Conservation (phyloP, 2,113 vertebrate species). For the Acrocephalus kingi region DNA sequence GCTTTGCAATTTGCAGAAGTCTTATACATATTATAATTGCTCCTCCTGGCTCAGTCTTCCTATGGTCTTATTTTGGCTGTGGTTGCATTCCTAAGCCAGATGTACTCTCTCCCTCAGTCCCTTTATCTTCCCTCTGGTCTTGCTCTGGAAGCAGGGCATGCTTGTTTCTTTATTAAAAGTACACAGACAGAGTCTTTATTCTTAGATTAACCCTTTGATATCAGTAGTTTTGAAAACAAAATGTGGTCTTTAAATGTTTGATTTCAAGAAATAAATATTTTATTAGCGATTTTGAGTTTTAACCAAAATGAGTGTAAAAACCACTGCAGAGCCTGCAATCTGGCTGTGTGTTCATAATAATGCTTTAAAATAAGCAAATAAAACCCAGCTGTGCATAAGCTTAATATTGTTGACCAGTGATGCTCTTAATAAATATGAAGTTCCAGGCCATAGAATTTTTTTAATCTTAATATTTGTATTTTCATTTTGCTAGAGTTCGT, state of each 20-base stretch:
- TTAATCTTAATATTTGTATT: background rate
- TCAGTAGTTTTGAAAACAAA: background rate
- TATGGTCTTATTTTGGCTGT: background rate
- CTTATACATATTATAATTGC: background rate
- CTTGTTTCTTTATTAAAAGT: background rate
- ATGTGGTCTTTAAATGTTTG: background rate
- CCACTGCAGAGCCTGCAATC: background rate
- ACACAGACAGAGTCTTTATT: background rate
- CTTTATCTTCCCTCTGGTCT: background rate
- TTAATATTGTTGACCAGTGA: background rate
- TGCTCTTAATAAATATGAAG: background rate
- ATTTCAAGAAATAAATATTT: background rate
- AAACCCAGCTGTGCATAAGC: background rate
- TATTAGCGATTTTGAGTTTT: background rate
- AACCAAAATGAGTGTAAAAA: background rate
- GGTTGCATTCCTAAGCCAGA: background rate
- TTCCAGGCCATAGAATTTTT: background rate
- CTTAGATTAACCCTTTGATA: background rate
- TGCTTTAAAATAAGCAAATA: background rate
- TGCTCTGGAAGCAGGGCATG: background rate
- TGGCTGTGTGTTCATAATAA: background rate
- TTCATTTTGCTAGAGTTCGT: conserved; percentile 79
- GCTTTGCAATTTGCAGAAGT: background rate
- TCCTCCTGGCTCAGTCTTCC: background rate
- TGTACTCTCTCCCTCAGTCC: background rate